phyloP scores from a whole-genome alignment of 2,113 vertebrate genomes.

The Penelope pileata region DNA sequence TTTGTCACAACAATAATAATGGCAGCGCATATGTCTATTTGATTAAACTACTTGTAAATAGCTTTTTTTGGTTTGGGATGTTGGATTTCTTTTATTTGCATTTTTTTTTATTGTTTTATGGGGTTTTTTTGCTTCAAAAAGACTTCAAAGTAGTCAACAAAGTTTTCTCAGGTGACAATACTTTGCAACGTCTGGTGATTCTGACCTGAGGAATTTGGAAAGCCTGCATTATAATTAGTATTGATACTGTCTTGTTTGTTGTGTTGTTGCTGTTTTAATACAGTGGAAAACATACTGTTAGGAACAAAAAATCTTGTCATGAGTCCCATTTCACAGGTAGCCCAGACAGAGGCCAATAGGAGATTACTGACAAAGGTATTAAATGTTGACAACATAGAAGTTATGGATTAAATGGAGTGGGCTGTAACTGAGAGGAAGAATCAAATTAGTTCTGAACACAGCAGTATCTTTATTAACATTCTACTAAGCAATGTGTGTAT shows the following conservation, averaged over 20 bases:
- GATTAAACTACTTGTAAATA: background rate
- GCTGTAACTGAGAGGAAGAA: background rate
- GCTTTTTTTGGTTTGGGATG: too few species aligned
- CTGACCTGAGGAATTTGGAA: background rate
- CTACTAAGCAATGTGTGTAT: background rate
- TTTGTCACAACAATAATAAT: background rate
- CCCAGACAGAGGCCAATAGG: background rate
- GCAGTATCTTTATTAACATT: background rate
- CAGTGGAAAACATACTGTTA: background rate
- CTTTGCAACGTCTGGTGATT: background rate
- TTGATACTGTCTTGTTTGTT: background rate
- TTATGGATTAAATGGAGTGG: background rate
- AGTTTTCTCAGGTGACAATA: background rate
- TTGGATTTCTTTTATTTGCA: too few species aligned
- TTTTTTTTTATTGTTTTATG: too few species aligned
- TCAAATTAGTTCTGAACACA: background rate
- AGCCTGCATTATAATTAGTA: background rate
- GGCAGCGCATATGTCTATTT: background rate
- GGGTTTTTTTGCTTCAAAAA: background rate
- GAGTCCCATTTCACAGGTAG: background rate
- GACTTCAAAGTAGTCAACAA: background rate
- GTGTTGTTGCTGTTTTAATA: background rate
- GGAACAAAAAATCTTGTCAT: background rate
- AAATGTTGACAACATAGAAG: background rate
- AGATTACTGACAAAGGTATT: background rate